Percentiles rank a stretch among this genome's conserved stretches.
These are phyloP conservation scores for Sisyra nigra DNA, from an alignment of 2,888 invertebrate genomes.

Conservation along the genomic window DNA sequence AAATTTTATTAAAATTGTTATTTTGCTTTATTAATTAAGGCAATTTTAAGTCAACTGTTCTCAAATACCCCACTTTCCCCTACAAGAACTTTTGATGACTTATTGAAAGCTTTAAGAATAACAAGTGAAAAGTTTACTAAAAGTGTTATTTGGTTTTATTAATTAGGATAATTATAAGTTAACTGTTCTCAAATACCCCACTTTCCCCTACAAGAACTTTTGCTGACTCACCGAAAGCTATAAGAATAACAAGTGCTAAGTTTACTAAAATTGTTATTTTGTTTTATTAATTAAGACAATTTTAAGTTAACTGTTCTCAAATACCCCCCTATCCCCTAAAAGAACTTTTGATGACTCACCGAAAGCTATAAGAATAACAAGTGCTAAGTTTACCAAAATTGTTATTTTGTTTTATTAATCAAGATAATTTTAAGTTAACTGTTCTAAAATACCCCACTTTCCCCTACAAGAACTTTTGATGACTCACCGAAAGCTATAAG, in stretches of 20 bases:
- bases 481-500: slow-evolving; percentile 55
- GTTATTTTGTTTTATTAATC: too few species aligned
- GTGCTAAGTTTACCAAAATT: slow-evolving; percentile 49
- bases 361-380: slow-evolving; percentile 63
- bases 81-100: too few species aligned
- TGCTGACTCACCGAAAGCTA: slow-evolving; percentile 43
- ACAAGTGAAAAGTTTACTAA: too few species aligned
- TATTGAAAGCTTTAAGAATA: too few species aligned
- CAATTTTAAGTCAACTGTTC: too few species aligned
- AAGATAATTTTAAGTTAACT: background rate
- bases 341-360: slow-evolving; percentile 27
- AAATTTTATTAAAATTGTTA: too few species aligned
- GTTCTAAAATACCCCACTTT: background rate
- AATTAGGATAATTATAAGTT: background rate
- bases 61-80: background rate
- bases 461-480: background rate
- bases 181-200: background rate
- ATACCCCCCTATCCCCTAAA: too few species aligned
- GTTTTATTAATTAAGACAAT: too few species aligned
- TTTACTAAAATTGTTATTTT: too few species aligned
- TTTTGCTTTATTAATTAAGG: too few species aligned
- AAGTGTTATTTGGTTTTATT: too few species aligned
- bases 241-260: slow-evolving; percentile 61
- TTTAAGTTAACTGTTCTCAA: background rate
- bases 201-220: background rate